Conservation (phyloP, 2,888 invertebrate genomes). For the Ischnura elegans region DNA sequence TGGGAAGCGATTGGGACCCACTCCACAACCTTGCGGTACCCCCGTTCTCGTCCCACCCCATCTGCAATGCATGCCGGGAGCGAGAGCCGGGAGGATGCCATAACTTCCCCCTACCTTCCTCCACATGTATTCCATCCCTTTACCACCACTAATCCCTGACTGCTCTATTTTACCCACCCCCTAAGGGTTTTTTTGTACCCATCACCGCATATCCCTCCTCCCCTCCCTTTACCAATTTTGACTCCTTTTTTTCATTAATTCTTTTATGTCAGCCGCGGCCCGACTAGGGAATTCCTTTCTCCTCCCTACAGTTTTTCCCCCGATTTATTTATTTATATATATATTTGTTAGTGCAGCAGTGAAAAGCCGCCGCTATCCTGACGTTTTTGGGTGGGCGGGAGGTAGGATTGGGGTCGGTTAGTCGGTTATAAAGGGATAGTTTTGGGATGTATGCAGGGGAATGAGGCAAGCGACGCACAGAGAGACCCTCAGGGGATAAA, state of each 20-base stretch:
- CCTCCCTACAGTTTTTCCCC: neutral
- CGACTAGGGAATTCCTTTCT: conserved; percentile 36
- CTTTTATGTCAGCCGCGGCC: conserved; percentile 39
- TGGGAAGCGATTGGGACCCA: conserved; percentile 1
- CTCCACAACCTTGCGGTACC: neutral
- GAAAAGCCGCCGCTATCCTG: neutral
- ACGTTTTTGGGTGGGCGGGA: neutral
- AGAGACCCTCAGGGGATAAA: neutral
- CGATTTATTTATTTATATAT: neutral
- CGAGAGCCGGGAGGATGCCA: neutral
- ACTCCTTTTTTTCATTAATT: conserved; percentile 49
- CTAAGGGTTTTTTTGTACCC: neutral
- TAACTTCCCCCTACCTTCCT: neutral
- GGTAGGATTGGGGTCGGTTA: neutral
- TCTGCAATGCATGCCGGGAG: neutral
- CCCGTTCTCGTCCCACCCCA: neutral
- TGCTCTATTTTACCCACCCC: neutral
- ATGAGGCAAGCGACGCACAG: too few species aligned
- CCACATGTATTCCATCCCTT: neutral
- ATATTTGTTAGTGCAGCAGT: conserved; percentile 2
- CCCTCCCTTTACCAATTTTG: neutral
- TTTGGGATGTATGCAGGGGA: neutral
- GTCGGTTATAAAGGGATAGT: neutral
- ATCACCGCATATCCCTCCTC: neutral
- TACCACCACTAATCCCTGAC: neutral